phyloP scores from a whole-genome alignment of 2,888 invertebrate species.

The Acanthosepion lycidas region DNA sequence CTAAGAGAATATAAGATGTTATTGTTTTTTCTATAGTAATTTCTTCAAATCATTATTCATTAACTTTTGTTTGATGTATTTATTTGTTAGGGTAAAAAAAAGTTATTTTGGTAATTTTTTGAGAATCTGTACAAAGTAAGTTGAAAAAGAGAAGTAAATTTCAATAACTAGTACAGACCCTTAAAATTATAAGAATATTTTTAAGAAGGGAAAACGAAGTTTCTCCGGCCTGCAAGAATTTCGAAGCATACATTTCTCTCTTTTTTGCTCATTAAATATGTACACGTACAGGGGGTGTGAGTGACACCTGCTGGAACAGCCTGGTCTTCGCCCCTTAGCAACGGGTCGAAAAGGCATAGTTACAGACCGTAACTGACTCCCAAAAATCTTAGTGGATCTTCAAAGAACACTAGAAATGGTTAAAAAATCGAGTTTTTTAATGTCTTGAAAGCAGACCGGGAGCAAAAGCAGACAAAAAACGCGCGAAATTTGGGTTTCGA shows the following conservation, averaged over 20 bases:
- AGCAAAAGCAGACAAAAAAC: slow-evolving; percentile 33
- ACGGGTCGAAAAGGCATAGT: slow-evolving; percentile 21
- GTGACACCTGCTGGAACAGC: slow-evolving; percentile 41
- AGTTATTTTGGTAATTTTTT: no score
- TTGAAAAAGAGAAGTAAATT: no score
- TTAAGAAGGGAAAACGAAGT: no score
- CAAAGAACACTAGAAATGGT: neutral
- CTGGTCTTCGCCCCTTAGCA: slow-evolving; percentile 39
- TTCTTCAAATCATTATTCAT: no score
- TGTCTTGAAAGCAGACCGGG: neutral
- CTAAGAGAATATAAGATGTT: no score
- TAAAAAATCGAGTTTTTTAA: neutral
- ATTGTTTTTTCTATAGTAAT: no score
- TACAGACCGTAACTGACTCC: neutral
- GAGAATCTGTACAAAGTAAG: no score
- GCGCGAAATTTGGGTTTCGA: slow-evolving; percentile 46
- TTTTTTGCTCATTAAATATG: slow-evolving; percentile 38
- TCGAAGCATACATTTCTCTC: neutral
- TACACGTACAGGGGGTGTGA: slow-evolving; percentile 2
- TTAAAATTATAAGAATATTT: no score
- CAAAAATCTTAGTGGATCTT: neutral
- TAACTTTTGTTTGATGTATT: no score
- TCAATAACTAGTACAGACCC: no score
- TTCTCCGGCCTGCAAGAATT: neutral
- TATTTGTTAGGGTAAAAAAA: no score